Percentiles rank a stretch among this genome's conserved stretches.
Evolutionary conservation across 2,888 invertebrate genomes (phyloP).

Genomic region (Limnephilus lunatus): DNA sequence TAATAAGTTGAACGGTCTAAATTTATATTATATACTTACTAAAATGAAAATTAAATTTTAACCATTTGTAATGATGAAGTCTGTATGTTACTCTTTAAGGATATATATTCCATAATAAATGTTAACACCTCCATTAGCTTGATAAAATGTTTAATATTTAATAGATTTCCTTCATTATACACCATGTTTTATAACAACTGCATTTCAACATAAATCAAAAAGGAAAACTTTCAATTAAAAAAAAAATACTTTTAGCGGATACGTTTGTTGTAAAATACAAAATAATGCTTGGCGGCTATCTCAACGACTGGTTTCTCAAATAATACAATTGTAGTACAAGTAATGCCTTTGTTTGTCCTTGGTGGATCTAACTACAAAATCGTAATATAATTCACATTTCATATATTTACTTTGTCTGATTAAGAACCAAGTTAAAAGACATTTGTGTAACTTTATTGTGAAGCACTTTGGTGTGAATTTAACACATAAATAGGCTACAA

Average conservation of each 20-base stretch:
- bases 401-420: constrained; percentile 26
- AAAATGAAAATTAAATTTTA: not conserved
- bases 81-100: not conserved
- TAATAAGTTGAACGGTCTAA: too few species aligned
- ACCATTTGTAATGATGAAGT: not conserved
- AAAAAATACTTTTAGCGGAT: not conserved
- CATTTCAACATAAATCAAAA: not conserved
- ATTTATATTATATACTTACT: not conserved
- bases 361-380: not conserved
- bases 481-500: constrained; percentile 42
- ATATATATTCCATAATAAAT: not conserved
- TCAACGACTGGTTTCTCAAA: constrained; percentile 9
- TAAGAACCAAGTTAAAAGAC: constrained; percentile 32
- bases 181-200: not conserved
- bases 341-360: constrained; percentile 32
- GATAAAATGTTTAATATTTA: not conserved
- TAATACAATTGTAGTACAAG: constrained; percentile 28
- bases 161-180: not conserved
- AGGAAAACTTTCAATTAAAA: too few species aligned
- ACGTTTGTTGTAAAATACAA: too few species aligned
- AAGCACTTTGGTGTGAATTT: constrained; percentile 42
- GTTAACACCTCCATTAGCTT: not conserved
- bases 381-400: constrained; percentile 25
- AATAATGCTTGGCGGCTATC: not conserved
- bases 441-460: constrained; percentile 34